phyloP scores from a whole-genome alignment of 2,888 invertebrate genomes.

The Microchrysa polita region DNA sequence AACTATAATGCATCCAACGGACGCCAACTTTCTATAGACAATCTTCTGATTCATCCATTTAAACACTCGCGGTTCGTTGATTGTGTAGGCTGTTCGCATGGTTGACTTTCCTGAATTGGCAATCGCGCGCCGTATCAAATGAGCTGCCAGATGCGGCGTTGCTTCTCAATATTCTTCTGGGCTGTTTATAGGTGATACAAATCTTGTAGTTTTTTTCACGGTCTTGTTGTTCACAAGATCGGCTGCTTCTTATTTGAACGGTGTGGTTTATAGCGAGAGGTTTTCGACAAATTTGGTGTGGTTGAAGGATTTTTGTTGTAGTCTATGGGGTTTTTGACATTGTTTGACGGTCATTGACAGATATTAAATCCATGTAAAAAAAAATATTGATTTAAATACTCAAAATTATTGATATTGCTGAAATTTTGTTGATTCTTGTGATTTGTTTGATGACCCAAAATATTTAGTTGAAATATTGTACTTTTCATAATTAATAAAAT shows the following conservation, averaged over 20 bases:
- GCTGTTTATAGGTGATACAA: too few relatives aligned
- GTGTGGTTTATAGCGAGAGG: constrained; percentile 14
- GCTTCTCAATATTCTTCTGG: constrained; percentile 2
- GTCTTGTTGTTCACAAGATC: constrained; percentile 9
- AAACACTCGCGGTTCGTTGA: constrained; percentile 10
- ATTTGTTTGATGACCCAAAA: too few relatives aligned
- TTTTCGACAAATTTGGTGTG: neutral
- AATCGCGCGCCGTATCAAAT: too few relatives aligned
- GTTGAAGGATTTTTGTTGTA: neutral
- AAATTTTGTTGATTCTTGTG: too few relatives aligned
- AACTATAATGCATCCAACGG: too few relatives aligned
- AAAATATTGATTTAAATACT: neutral
- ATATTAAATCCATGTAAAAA: neutral
- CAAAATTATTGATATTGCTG: too few relatives aligned
- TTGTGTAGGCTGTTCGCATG: neutral
- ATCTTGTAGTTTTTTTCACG: constrained; percentile 28
- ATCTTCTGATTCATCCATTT: constrained; percentile 40
- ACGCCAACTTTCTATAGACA: constrained; percentile 25
- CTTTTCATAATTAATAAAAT: constrained; percentile 7
- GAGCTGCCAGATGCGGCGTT: too few relatives aligned
- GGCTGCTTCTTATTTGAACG: neutral
- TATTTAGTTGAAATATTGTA: too few relatives aligned
- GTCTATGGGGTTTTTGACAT: neutral
- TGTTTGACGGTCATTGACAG: neutral
- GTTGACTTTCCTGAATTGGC: constrained; percentile 20